Percentiles rank a stretch among this genome's conserved stretches.
Conservation (phyloP, 2,797 vertebrate genomes). For the Alexandromys oeconomus region DNA sequence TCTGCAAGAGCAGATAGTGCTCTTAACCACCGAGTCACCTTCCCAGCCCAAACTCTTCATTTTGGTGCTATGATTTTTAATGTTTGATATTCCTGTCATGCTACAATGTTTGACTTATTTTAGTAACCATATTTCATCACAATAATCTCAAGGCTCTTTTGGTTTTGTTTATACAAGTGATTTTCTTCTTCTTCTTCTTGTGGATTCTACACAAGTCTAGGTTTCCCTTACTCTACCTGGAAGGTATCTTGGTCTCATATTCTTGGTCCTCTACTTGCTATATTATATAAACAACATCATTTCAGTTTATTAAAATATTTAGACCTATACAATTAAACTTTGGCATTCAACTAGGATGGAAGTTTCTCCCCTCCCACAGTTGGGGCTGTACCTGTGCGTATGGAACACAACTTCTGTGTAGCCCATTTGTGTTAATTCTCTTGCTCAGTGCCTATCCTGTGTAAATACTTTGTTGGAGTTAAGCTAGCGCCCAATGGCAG, state of each 20-base stretch:
- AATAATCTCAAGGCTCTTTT: neutral
- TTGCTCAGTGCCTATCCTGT: neutral
- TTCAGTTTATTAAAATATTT: slow-evolving; percentile 37
- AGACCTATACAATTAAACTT: neutral
- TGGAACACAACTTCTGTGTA: neutral
- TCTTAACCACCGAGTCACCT: neutral
- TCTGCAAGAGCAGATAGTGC: neutral
- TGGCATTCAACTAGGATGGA: neutral
- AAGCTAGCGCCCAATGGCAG: neutral
- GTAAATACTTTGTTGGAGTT: neutral
- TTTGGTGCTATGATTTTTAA: neutral
- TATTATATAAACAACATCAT: slow-evolving; percentile 8
- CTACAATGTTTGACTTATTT: neutral
- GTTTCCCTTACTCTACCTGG: neutral
- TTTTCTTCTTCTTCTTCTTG: neutral
- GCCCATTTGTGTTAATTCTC: neutral
- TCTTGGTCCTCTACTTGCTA: slow-evolving; percentile 10
- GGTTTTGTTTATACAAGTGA: neutral
- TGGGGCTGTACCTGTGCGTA: neutral
- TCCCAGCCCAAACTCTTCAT: neutral
- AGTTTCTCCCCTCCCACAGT: neutral
- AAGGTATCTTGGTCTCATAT: neutral
- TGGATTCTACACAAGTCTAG: neutral
- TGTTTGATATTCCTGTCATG: neutral
- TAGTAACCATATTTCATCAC: neutral